Evolutionary conservation across 2,797 vertebrate genomes (phyloP), one percentile per base, ranked within the genome.

Genomic region (Chloroceryle amazona): DNA sequence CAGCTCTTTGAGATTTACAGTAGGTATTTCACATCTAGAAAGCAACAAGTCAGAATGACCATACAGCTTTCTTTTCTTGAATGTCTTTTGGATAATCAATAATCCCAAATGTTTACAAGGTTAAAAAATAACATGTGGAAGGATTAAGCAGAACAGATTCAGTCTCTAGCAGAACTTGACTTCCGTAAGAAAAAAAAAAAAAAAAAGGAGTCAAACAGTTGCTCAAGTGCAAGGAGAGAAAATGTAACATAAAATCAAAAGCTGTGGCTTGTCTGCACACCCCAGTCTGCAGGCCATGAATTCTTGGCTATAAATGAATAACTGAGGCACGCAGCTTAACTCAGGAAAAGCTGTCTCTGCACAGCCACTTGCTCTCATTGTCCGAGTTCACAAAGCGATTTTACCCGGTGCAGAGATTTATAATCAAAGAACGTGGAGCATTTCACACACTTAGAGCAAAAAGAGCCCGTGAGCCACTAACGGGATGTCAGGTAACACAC

Each of bases 121-220:
- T 95, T 95, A 94, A 96, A 95, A 67, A 95, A 84, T 74, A 96
- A 97, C 86, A 87, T 42, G 33, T 4, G 22, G 33, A 90, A 86
- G 41, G 41, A 76, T 31, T 44, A 81, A 89, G 33, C 39, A 83
- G 60, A 66, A 55, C 6, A 76, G 67, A 90, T 74, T 44, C 31
- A 81, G 42, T 44, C 58, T 75, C 13, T 11, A 70, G 33, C 70
- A 74, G 82, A 96, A 93, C 93, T 39, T 94, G 85, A 67, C 76
- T 95, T 84, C 60, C 52, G 39, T 12, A 70, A 72, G 80, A 71
- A 37, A 90, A 60, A 19, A 46, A 44, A 39, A 41, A 39, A 39
- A 39, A 13, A 39, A 39, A 39, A 39, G 13, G 57, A 90, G 73
- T 49, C 62, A 81, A 94, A 71, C 20, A 35, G 60, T 55, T 93